phyloP scores from a whole-genome alignment of 2,888 invertebrate species.

The Alentia gelatinosa region DNA sequence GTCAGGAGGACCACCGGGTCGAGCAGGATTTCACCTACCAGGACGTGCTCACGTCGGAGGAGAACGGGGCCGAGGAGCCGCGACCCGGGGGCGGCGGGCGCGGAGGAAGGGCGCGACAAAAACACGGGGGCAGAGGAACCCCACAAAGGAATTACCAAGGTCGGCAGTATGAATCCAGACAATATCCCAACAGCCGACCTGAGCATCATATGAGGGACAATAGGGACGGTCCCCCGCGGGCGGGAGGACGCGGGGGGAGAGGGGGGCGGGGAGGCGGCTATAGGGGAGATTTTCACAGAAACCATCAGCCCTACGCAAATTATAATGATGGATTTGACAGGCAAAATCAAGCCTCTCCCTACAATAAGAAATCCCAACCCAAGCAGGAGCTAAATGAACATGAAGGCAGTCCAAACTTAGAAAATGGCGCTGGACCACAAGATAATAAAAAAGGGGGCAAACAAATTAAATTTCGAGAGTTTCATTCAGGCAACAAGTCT shows the following conservation, averaged over 20 bases:
- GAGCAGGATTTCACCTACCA: background rate
- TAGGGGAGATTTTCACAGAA: background rate
- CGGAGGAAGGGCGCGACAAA: background rate
- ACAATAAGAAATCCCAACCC: background rate
- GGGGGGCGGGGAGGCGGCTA: background rate
- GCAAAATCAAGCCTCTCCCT: background rate
- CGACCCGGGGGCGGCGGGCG: background rate
- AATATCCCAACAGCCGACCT: background rate
- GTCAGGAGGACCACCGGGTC: background rate
- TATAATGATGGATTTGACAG: background rate
- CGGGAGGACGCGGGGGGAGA: background rate
- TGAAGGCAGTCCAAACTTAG: background rate
- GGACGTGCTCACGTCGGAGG: background rate
- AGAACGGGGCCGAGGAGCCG: background rate
- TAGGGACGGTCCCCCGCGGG: background rate
- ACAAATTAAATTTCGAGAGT: conserved; percentile 11
- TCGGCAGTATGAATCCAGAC: background rate
- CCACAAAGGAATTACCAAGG: background rate
- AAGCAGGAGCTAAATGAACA: background rate
- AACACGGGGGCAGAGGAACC: background rate
- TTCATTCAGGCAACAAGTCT: background rate
- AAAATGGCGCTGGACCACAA: background rate
- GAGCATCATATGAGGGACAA: background rate
- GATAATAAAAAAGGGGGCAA: background rate
- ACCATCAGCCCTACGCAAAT: background rate